Evolutionary conservation across 2,113 vertebrate species (phyloP), one percentile per base, ranked within the genome.

Genomic region (Tamias sibiricus): DNA sequence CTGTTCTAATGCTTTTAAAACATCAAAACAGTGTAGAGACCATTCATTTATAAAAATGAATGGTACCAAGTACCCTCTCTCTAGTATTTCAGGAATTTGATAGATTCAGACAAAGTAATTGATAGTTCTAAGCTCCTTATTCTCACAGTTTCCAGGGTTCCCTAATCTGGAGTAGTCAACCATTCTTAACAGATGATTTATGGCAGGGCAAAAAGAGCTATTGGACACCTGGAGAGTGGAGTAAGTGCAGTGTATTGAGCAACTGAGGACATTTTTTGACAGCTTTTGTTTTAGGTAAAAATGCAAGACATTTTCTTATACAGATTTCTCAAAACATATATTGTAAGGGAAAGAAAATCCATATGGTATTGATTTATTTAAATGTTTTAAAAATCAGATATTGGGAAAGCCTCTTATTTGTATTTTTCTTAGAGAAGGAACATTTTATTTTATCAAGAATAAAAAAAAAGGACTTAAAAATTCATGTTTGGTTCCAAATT

Each of bases 341-440:
- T 97, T 95, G 69, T 94, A 96, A 91, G 52, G 66, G 94, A 97
- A 97, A 95, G 96, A 95, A 97, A 97, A 98, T 98, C 94, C 49
- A 96, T 96, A 94, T 76, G 32, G 11, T 97, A 97, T 97, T 96
- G 97, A 97, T 96, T 96, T 97, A 97, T 96, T 97, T 97, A 97
- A 96, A 97, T 97, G 83, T 89, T 96, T 97, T 47, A 85, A 96
- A 98, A 96, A 97, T 96, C 97, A 95, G 95, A 82, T 96, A 95
- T 96, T 94, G 87, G 64, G 76, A 95, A 95, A 93, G 28, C 20
- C 40, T 91, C 49, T 96, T 95, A 94, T 93, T 94, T 96, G n/a
- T 95, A 90, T 97, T 97, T 96, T 96, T 98, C 94, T 91, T 90
- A 66, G 30, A 88, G 30, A 95, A 35, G 35, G 57, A 96, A 52